These are phyloP conservation scores for Aspidiotus destructor DNA, from an alignment of 2,888 invertebrate species.

Conservation along the genomic window DNA sequence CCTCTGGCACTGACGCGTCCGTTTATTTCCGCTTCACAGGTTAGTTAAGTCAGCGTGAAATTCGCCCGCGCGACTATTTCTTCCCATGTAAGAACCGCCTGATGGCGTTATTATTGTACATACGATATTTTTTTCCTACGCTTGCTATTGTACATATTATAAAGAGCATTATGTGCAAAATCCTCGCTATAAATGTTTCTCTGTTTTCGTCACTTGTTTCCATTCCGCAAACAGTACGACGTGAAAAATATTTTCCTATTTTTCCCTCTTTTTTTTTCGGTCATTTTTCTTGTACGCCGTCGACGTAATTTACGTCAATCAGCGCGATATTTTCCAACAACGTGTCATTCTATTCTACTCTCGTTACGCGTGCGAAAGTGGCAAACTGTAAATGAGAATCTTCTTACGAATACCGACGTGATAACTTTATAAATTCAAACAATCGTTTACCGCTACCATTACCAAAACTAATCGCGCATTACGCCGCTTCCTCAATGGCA, in stretches of 20 bases:
- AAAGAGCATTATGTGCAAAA: not conserved
- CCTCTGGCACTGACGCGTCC: constrained; percentile 33
- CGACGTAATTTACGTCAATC: constrained; percentile 2
- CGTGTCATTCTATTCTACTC: too few relatives aligned
- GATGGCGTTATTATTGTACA: not conserved
- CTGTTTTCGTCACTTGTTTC: constrained; percentile 32
- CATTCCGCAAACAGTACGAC: constrained; percentile 15
- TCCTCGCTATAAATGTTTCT: constrained; percentile 7
- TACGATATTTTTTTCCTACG: constrained; percentile 7
- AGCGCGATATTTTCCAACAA: not conserved
- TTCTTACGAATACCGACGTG: too few relatives aligned
- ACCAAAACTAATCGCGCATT: too few relatives aligned
- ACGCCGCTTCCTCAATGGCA: too few relatives aligned
- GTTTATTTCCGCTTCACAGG: constrained; percentile 37
- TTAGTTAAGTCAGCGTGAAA: constrained; percentile 37
- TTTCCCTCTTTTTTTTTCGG: not conserved
- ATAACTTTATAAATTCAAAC: too few relatives aligned
- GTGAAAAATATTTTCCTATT: constrained; percentile 16
- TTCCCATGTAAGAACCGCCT: not conserved
- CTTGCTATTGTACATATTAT: not conserved
- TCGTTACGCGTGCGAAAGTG: too few relatives aligned
- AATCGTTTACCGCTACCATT: too few relatives aligned
- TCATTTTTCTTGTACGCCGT: not conserved
- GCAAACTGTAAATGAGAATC: too few relatives aligned
- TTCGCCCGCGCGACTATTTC: constrained; percentile 33